Evolutionary conservation across 2,888 invertebrate species (phyloP).

Genomic region (Troilus luridus): DNA sequence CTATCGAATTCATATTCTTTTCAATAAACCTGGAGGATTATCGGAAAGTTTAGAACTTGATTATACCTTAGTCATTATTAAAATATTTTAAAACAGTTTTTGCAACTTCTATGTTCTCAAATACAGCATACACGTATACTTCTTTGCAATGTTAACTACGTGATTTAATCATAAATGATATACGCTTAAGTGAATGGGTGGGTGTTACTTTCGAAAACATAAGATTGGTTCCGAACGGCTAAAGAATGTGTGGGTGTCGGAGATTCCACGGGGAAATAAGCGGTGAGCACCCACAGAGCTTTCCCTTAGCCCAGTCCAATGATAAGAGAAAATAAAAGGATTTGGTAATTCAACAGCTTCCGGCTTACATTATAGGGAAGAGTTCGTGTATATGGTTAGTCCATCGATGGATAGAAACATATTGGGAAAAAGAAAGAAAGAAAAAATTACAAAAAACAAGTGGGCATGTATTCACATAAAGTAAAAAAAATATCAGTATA

Average conservation of each 20-base stretch:
- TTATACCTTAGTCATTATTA: too few species aligned
- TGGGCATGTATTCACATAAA: neutral
- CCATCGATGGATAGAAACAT: neutral
- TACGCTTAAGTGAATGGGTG: neutral
- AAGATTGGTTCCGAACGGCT: neutral
- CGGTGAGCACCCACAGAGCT: neutral
- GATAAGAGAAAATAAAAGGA: constrained; percentile 9
- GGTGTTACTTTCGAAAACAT: neutral
- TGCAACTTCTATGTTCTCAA: too few species aligned
- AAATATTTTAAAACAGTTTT: too few species aligned
- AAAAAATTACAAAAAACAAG: neutral
- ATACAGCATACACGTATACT: too few species aligned
- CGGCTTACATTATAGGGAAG: neutral
- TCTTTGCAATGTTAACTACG: neutral
- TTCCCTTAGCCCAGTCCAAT: neutral
- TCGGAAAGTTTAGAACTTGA: too few species aligned
- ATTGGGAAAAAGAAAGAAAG: neutral
- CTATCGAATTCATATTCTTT: too few species aligned
- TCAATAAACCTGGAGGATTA: too few species aligned
- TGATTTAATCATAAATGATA: neutral
- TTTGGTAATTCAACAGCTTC: neutral
- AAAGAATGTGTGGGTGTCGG: neutral
- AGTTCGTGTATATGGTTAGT: neutral
- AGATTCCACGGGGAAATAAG: neutral
- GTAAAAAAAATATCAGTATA: too few species aligned